A percentile compares a stretch with the other conserved stretches of the same genome.
phyloP scores from a whole-genome alignment of 2,113 vertebrate species.

The Ptilorrhoa leucosticta region DNA sequence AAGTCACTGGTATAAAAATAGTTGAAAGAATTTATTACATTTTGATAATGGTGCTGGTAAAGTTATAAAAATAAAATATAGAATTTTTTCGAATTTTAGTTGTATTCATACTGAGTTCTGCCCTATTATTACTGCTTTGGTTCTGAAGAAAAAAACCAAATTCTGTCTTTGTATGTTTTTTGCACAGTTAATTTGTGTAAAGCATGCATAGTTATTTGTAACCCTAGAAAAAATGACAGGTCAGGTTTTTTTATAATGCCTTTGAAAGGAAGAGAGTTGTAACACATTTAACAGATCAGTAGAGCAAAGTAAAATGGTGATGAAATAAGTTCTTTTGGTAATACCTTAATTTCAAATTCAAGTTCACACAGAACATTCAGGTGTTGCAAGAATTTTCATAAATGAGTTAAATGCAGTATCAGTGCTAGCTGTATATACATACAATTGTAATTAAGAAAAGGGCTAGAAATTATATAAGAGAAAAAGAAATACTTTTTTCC shows the following conservation, averaged over 20 bases:
- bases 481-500: not conserved
- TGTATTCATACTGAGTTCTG: not conserved
- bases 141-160: not conserved
- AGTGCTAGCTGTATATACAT: not conserved
- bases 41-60: not conserved
- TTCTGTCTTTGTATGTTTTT: not conserved
- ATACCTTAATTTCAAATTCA: not conserved
- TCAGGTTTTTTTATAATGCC: not conserved
- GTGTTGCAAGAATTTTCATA: not conserved
- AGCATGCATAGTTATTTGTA: not conserved
- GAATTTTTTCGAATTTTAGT: not conserved
- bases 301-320: not conserved
- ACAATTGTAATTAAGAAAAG: not conserved
- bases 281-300: not conserved
- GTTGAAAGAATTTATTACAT: not conserved
- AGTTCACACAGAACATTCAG: not conserved
- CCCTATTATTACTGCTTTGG: not conserved
- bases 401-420: not conserved
- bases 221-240: not conserved
- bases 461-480: not conserved
- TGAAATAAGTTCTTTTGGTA: not conserved
- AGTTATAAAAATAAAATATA: not conserved
- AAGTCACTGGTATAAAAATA: not conserved
- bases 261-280: not conserved
- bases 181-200: not conserved